These are phyloP conservation scores for Enteromius unitaeniatus DNA, from an alignment of 2,797 vertebrate species.

Conservation along the genomic window DNA sequence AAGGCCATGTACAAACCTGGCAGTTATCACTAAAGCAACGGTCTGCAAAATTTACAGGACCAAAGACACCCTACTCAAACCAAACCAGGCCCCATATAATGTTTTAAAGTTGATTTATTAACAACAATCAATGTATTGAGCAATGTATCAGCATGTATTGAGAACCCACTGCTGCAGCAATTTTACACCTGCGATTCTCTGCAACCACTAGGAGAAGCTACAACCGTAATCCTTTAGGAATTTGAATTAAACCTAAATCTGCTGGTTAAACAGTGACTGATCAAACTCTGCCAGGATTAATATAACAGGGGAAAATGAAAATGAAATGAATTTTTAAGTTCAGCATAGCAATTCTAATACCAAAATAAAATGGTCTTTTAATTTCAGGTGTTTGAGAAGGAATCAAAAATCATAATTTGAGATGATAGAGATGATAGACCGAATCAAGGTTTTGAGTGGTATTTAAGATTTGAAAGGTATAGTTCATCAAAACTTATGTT, in stretches of 20 bases:
- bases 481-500: background rate
- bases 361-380: constrained; percentile 18
- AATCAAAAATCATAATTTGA: constrained; percentile 42
- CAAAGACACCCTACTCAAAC: background rate
- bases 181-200: background rate
- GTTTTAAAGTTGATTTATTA: background rate
- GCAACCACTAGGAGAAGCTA: constrained; percentile 1
- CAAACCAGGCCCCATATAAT: background rate
- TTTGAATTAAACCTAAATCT: constrained; percentile 29
- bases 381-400: constrained; percentile 27
- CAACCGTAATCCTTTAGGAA: constrained; percentile 11
- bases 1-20: background rate
- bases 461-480: constrained; percentile 8
- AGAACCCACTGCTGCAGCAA: background rate
- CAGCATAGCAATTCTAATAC: constrained; percentile 1
- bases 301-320: background rate
- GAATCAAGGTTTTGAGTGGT: constrained; percentile 1
- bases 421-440: background rate
- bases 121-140: background rate
- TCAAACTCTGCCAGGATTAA: constrained; percentile 8
- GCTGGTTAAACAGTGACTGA: constrained; percentile 27
- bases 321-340: background rate
- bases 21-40: background rate
- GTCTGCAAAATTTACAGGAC: background rate
- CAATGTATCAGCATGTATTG: background rate